Evolutionary conservation across 2,113 vertebrate species (phyloP), one percentile per base, ranked within the genome.

Genomic region (Phodopus roborovskii): DNA sequence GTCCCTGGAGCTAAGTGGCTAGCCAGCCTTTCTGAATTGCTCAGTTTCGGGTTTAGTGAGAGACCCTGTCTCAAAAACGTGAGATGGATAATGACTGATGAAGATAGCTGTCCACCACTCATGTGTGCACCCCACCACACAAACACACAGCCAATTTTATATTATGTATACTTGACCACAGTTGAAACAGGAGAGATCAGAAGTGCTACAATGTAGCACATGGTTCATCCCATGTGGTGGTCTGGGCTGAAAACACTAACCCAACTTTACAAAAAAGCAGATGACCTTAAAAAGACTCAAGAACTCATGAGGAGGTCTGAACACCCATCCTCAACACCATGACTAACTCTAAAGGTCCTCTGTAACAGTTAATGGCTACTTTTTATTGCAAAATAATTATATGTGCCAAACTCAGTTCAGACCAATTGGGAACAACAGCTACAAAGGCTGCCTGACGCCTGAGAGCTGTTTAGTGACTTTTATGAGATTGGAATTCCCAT

Each of bases 401-500:
- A 96, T n/a, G 39, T 83, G 82, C 83, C 97, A 94, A 96, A 96
- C 50, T 97, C 92, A 70, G 95, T 94, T 97, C 91, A 73, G 88
- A 96, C 91, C 66, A 66, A 97, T 91, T 97, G 84, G 95, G 94
- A 97, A 93, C 48, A 64, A 78, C 24, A 96, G 97, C 96, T 96
- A 97, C 90, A 94, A 94, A 97, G 95, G 94, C 94, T 94, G 82
- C 95, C 96, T 83, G 97, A 97, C 97, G 74, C 95, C 97, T 97
- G 95, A 97, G 83, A 97, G 95, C 88, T n/a, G 70, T 90, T 75
- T 90, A 96, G 97, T 84, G 95, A 97, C 96, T 97, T 98, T 98
- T 96, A 97, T 89, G 97, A 26, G 45, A 97, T 97, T 96, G 97
- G 97, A 97, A 98, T 96, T 98, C 98, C 98, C 97, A 89, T 98